Conservation (phyloP, 2,888 invertebrate genomes). For the Trachelus tabidus region DNA sequence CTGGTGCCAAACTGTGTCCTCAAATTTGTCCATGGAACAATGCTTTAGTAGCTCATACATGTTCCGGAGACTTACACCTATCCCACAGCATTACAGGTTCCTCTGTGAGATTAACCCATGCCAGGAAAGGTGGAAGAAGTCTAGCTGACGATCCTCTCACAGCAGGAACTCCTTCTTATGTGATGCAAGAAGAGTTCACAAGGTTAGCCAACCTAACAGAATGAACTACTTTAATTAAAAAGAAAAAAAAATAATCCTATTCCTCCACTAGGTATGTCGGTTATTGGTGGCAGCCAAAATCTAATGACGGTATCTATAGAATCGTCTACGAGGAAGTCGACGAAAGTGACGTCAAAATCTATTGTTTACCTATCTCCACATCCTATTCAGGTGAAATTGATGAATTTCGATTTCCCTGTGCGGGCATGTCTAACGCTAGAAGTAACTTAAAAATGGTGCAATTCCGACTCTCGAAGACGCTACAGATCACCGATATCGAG, state of each 20-base stretch:
- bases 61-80: conserved; percentile 92
- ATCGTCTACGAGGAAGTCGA: conserved; percentile 90
- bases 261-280: conserved; percentile 78
- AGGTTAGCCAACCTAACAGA: conserved; percentile 40
- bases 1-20: conserved; percentile 81
- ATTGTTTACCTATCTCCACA: conserved; percentile 87
- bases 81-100: conserved; percentile 76
- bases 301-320: conserved; percentile 79
- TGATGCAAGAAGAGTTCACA: conserved; percentile 96
- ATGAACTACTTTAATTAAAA: neutral
- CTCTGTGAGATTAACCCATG: conserved; percentile 78
- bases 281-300: conserved; percentile 96
- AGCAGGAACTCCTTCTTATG: conserved; percentile 97
- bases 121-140: conserved; percentile 75
- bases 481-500: conserved; percentile 80
- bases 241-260: neutral
- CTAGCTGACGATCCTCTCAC: conserved; percentile 86
- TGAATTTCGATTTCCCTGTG: conserved; percentile 88
- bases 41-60: conserved; percentile 89
- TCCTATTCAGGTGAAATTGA: conserved; percentile 84
- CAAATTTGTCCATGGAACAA: conserved; percentile 85
- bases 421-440: conserved; percentile 90
- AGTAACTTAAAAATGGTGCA: conserved; percentile 89
- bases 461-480: conserved; percentile 74
- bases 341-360: conserved; percentile 90